Percentiles rank a stretch among this genome's conserved stretches.
These are phyloP conservation scores for Drosophila anceps DNA, from an alignment of 2,888 invertebrate species.

Conservation along the genomic window DNA sequence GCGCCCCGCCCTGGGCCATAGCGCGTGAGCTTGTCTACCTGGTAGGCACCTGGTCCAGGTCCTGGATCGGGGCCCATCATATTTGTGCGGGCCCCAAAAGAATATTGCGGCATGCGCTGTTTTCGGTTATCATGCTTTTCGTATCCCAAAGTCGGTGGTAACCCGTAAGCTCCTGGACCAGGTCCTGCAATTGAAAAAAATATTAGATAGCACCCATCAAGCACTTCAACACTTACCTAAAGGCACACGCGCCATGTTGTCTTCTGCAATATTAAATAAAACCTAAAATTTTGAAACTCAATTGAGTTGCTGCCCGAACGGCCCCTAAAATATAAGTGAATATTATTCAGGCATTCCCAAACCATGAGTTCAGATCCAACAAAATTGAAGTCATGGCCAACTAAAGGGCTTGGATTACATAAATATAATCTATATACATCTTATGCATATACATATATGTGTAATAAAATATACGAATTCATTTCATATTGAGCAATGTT, in stretches of 20 bases:
- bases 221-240: slow-evolving; percentile 47
- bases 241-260: slow-evolving; percentile 57
- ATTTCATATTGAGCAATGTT: background rate
- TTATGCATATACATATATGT: too few species aligned
- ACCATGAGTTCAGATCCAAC: background rate
- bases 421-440: too few species aligned
- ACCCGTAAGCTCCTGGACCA: slow-evolving; percentile 88
- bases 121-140: slow-evolving; percentile 87
- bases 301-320: slow-evolving; percentile 52
- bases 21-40: slow-evolving; percentile 75
- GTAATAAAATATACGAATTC: background rate
- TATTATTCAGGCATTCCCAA: background rate
- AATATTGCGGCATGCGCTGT: slow-evolving; percentile 85
- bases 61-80: slow-evolving; percentile 51
- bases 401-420: too few species aligned
- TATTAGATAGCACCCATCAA: background rate
- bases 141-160: slow-evolving; percentile 87
- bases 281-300: slow-evolving; percentile 65
- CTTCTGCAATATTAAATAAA: slow-evolving; percentile 73
- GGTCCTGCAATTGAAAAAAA: slow-evolving; percentile 85
- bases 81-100: slow-evolving; percentile 74
- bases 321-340: slow-evolving; percentile 24
- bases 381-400: slow-evolving; percentile 14
- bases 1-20: slow-evolving; percentile 67
- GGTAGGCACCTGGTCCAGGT: slow-evolving; percentile 83